Conservation (phyloP, 2,888 invertebrate species). For the Ophion ventricosus region DNA sequence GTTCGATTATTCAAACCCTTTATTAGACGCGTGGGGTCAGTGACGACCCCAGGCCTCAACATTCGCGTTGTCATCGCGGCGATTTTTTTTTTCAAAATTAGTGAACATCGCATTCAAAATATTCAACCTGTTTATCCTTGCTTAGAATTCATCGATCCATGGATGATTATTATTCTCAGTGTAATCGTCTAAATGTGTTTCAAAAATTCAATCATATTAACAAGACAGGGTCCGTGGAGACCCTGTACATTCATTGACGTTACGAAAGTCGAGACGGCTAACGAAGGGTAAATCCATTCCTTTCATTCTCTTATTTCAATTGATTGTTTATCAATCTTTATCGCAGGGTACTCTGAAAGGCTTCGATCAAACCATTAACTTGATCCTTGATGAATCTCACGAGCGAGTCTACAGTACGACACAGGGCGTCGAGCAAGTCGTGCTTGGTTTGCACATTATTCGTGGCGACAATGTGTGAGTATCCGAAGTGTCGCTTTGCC, state of each 20-base stretch:
- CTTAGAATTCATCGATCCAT: not conserved
- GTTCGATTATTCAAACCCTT: slow-evolving; percentile 33
- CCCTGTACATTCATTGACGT: not conserved
- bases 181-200: not conserved
- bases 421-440: slow-evolving; percentile 97
- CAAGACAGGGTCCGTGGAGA: not conserved
- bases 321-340: not conserved
- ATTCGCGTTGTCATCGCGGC: not conserved
- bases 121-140: not conserved
- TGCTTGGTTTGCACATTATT: slow-evolving; percentile 98
- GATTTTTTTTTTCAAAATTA: too few relatives aligned
- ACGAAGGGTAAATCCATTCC: not conserved
- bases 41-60: not conserved
- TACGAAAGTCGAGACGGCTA: not conserved
- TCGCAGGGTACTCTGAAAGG: slow-evolving; percentile 96
- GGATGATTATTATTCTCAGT: not conserved
- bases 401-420: slow-evolving; percentile 98
- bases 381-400: slow-evolving; percentile 98
- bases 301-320: slow-evolving; percentile 40
- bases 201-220: not conserved
- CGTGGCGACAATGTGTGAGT: slow-evolving; percentile 98
- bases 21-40: not conserved
- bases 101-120: too few relatives aligned
- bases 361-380: slow-evolving; percentile 99
- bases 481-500: not conserved